These are phyloP conservation scores for Cydia fagiglandana DNA, from an alignment of 1,140 invertebrate species.

Conservation along the genomic window DNA sequence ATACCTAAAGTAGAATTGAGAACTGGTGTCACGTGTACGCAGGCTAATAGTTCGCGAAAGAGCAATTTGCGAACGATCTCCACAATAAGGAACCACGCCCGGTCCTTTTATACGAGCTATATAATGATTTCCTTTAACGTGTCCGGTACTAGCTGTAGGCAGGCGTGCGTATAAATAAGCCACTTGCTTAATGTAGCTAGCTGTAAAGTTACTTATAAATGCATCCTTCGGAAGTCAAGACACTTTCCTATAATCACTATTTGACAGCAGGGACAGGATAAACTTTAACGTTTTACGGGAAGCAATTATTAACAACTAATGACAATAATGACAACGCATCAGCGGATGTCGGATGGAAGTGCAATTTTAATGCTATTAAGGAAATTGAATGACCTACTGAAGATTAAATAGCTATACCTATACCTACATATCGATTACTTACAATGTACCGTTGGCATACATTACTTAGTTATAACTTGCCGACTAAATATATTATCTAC, in stretches of 20 bases:
- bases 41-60: constrained; percentile 11
- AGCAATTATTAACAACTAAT: neutral
- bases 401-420: no score
- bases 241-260: neutral
- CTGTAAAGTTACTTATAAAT: no score
- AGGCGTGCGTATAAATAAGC: neutral
- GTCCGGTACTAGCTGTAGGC: neutral
- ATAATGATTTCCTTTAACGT: neutral
- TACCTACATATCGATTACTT: no score
- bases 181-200: no score
- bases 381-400: no score
- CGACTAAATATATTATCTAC: no score
- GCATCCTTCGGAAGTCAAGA: neutral
- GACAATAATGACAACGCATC: neutral
- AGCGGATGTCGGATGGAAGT: constrained; percentile 5
- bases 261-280: neutral
- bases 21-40: constrained; percentile 6
- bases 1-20: neutral
- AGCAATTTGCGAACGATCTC: constrained; percentile 5
- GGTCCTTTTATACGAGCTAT: neutral
- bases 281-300: neutral
- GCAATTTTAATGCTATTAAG: neutral
- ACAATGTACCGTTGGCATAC: no score
- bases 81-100: constrained; percentile 23
- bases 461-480: no score